phyloP scores from a whole-genome alignment of 2,888 invertebrate species.

The Lepidocyrtoides sp. region DNA sequence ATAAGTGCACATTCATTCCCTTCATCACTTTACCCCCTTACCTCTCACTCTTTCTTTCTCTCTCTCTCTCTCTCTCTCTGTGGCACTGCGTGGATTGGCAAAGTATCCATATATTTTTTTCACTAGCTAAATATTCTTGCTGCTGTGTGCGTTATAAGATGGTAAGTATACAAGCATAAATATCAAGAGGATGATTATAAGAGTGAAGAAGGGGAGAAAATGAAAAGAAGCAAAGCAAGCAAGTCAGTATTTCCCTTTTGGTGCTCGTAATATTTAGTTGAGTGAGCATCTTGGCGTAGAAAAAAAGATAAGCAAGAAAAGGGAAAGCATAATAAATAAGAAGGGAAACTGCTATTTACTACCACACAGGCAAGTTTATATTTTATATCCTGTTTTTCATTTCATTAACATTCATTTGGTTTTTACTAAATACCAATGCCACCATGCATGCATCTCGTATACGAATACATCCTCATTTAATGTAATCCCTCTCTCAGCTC shows the following conservation, averaged over 20 bases:
- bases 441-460: constrained; percentile 22
- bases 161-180: constrained; percentile 35
- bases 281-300: constrained; percentile 30
- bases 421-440: constrained; percentile 72
- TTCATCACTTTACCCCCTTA: constrained; percentile 57
- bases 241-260: neutral
- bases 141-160: neutral
- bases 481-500: neutral
- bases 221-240: neutral
- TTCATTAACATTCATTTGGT: constrained; percentile 78
- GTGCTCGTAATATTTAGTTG: constrained; percentile 43
- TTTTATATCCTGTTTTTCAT: constrained; percentile 78
- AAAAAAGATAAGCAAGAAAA: constrained; percentile 45
- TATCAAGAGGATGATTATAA: constrained; percentile 42
- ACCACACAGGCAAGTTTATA: constrained; percentile 64
- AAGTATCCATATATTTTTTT: constrained; percentile 21
- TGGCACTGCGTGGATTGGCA: neutral
- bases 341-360: constrained; percentile 45
- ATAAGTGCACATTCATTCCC: constrained; percentile 49
- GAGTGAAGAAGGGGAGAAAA: neutral
- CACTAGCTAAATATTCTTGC: neutral
- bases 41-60: neutral
- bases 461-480: constrained; percentile 50
- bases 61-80: neutral
- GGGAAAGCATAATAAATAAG: constrained; percentile 61